Percentiles rank a stretch among this genome's conserved stretches.
Evolutionary conservation across 2,113 vertebrate genomes (phyloP).

Genomic region (Acanthochromis polyacanthus): DNA sequence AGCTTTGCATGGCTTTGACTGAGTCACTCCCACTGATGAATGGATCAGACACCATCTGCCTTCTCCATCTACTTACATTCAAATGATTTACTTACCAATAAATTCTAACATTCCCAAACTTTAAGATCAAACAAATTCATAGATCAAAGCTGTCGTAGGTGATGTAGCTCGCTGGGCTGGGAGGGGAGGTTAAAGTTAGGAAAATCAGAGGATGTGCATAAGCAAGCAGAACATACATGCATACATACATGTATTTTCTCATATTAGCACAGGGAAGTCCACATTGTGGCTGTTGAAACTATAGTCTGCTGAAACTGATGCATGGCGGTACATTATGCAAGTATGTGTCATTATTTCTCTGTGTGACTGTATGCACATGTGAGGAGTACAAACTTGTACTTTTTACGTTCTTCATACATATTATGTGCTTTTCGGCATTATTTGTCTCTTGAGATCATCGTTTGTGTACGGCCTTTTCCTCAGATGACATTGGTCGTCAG

Average conservation of each 20-base stretch:
- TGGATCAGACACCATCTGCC: slow-evolving; percentile 56
- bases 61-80: slow-evolving; percentile 41
- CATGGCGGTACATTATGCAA: not conserved
- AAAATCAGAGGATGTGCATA: slow-evolving; percentile 18
- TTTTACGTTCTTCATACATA: not conserved
- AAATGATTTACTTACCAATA: slow-evolving; percentile 49
- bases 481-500: not conserved
- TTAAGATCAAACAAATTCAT: slow-evolving; percentile 56
- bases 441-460: slow-evolving; percentile 12
- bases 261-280: slow-evolving; percentile 15
- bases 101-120: slow-evolving; percentile 58
- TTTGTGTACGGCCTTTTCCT: slow-evolving; percentile 15
- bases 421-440: not conserved
- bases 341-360: slow-evolving; percentile 1
- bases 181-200: slow-evolving; percentile 35
- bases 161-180: slow-evolving; percentile 37
- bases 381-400: not conserved
- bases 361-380: slow-evolving; percentile 2
- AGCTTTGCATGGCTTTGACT: slow-evolving; percentile 1
- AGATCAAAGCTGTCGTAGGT: slow-evolving; percentile 62
- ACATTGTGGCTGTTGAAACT: slow-evolving; percentile 31
- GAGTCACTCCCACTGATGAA: slow-evolving; percentile 53
- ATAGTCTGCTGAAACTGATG: slow-evolving; percentile 17
- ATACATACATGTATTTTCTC: not conserved
- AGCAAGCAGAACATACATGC: slow-evolving; percentile 21